Evolutionary conservation across 2,888 invertebrate genomes (phyloP), one percentile per base, ranked within the genome.

Genomic region (Calliphora vomitoria): DNA sequence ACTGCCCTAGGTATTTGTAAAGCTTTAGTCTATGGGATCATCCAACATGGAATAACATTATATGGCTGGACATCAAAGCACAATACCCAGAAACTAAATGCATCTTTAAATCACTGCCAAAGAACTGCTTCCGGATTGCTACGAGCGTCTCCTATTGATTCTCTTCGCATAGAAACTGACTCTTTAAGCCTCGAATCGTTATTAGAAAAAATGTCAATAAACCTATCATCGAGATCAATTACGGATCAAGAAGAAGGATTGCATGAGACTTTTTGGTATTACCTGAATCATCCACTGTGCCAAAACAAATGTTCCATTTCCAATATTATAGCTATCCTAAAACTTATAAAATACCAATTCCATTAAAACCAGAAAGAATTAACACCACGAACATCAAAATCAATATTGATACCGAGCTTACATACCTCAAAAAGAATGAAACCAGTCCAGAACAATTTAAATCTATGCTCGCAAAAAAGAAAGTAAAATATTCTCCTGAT

Each of bases 201-300:
- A 53, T 18, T 53, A 53, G 53, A 53, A 53, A 53, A 53, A 53
- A 53, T 53, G 53, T n/a, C n/a, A 53, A 18, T 53, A 53, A 53
- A 53, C 4, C 18, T 53, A 18, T 53, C 53, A 53, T 53, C 53
- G n/a, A 18, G 18, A 18, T 53, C 53, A 53, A 53, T 53, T 18
- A 53, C n/a, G n/a, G 18, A 53, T 53, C 44, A 47, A 47, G 18
- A n/a, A 18, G 53, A 53, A 25, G 25, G 25, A 25, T 18, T 53
- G 18, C 53, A n/a, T 18, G 53, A 53, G 53, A 53, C 53, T 18
- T 53, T 53, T 53, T 53, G 53, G 53, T 53, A n/a, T 18, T 53
- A 53, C 18, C 18, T 18, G 15, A 47, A 47, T 47, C 47, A 47
- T 47, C 47, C 47, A 47, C 47, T 47, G 47, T 47, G 47, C 47